phyloP scores from a whole-genome alignment of 2,113 vertebrate species.

The Callionymus lyra region DNA sequence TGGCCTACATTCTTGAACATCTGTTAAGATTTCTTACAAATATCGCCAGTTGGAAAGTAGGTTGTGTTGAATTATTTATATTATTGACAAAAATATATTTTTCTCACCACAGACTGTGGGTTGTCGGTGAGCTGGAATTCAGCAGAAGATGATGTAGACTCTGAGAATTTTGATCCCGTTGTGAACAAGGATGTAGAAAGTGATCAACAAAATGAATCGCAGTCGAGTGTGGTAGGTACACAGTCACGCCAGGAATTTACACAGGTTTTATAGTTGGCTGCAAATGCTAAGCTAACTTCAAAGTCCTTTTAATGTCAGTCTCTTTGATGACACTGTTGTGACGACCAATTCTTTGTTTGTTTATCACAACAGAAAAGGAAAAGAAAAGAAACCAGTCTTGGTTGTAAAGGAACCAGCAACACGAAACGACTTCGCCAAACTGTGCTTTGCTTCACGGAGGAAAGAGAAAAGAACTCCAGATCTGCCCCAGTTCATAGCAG shows the following conservation, averaged over 20 bases:
- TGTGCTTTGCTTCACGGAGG: constrained; percentile 42
- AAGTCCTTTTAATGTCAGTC: too few relatives aligned
- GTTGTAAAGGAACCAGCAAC: constrained; percentile 18
- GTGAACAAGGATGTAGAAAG: constrained; percentile 17
- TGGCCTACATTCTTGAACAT: too few relatives aligned
- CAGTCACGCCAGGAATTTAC: neutral
- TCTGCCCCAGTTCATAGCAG: neutral
- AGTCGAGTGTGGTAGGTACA: constrained; percentile 20
- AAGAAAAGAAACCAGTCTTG: neutral
- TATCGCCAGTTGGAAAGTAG: too few relatives aligned
- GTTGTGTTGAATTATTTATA: neutral
- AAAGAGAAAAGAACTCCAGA: constrained; percentile 6
- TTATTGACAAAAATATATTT: constrained; percentile 6
- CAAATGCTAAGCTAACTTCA: too few relatives aligned
- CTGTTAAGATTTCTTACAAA: too few relatives aligned
- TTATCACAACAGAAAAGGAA: constrained; percentile 33
- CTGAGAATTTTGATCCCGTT: constrained; percentile 15
- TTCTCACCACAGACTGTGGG: constrained; percentile 34
- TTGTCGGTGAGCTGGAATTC: constrained; percentile 43
- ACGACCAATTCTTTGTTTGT: neutral
- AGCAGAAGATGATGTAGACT: neutral
- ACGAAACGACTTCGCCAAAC: constrained; percentile 37
- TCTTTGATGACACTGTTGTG: too few relatives aligned
- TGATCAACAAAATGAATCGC: constrained; percentile 13
- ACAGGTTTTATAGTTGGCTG: too few relatives aligned